Evolutionary conservation across 2,797 vertebrate genomes (phyloP).

Genomic region (Diplodus puntazzo): DNA sequence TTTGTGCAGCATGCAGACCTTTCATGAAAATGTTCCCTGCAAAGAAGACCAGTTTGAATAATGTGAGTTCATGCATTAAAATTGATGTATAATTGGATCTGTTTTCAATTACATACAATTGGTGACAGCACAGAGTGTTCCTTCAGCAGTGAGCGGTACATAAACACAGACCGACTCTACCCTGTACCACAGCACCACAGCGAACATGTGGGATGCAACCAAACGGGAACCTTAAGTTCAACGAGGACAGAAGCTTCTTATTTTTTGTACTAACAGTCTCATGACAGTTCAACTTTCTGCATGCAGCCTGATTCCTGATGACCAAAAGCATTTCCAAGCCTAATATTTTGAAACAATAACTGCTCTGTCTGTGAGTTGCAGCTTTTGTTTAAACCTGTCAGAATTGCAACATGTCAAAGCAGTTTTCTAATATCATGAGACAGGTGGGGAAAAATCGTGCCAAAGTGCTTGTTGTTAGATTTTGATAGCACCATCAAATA

Average conservation of each 20-base stretch:
- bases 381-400: constrained; percentile 26
- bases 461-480: background rate
- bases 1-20: background rate
- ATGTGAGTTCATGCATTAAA: background rate
- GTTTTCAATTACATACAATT: background rate
- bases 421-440: constrained; percentile 14
- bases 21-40: background rate
- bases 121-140: background rate
- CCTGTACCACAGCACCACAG: background rate
- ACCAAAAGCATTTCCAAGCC: background rate
- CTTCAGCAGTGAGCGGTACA: background rate
- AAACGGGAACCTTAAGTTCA: background rate
- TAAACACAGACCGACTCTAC: background rate
- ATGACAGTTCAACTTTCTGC: background rate
- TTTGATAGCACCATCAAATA: background rate
- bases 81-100: background rate
- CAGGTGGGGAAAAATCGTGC: constrained; percentile 12
- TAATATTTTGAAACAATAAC: background rate
- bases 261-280: background rate
- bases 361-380: background rate
- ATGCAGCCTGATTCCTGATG: background rate
- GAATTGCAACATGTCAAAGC: constrained; percentile 8
- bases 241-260: constrained; percentile 2
- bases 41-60: background rate
- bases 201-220: constrained; percentile 30